Evolutionary conservation across 2,113 vertebrate genomes (phyloP), one percentile per base, ranked within the genome.

Genomic region (Anas platyrhynchos): DNA sequence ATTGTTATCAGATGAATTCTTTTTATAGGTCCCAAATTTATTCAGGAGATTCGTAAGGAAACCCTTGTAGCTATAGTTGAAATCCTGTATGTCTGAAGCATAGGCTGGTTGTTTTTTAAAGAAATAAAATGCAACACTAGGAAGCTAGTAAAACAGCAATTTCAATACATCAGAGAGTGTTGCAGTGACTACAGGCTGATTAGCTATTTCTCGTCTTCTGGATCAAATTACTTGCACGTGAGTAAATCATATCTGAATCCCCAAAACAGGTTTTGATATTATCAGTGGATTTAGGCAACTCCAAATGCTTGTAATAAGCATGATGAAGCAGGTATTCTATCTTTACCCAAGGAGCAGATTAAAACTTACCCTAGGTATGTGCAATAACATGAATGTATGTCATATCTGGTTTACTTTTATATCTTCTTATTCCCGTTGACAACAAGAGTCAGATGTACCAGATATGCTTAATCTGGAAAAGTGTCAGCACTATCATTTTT

Each of bases 381-480:
- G 72, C 72, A 75, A 3, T 56, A 94, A 38, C 56, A 71, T 23
- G 61, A 84, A 48, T 29, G 32, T 43, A 68, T 16, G 3, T 72
- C 34, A 20, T 61, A 78, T 67, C 75, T 93, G 32, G 16, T 46
- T 83, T 74, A 50, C 66, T 89, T 93, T 90, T 65, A 5, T 88
- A 85, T 94, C 58, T 80, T 62, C 72, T 95, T 89, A 75, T 61
- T 72, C 34, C 77, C 72, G 56, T 43, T 93, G 92, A 93, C 92
- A 95, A 65, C 29, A 48, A 25, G 88, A 91, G 63, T 88, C 91
- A 78, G 93, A 92, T 86, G 36, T 79, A 83, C 48, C 67, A 84
- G 93, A 89, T 91, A 75, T 2, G 10, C 38, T 95, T 93, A 67
- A 88, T 93, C 72, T 94, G 79, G 67, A 41, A 48, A 69, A 88